Percentiles rank a stretch among this genome's conserved stretches.
These are phyloP conservation scores for Panthera tigris DNA, from an alignment of 2,113 vertebrate genomes.

Conservation along the genomic window DNA sequence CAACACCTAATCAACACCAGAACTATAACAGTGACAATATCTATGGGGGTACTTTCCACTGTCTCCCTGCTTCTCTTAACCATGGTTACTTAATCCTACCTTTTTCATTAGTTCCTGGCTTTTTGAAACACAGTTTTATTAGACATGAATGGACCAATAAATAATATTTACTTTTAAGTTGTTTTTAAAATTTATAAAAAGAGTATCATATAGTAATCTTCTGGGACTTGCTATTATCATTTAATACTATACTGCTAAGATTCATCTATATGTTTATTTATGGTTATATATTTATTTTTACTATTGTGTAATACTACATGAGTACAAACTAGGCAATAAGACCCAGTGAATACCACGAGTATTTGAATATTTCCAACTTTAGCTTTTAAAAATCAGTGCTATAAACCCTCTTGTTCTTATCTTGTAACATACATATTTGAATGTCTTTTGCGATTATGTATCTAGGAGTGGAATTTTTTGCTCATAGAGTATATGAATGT, in stretches of 20 bases:
- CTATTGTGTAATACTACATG: background rate
- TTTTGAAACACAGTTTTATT: background rate
- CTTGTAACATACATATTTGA: background rate
- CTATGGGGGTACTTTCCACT: no score
- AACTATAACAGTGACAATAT: background rate
- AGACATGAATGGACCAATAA: background rate
- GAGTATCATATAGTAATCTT: background rate
- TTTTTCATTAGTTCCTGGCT: background rate
- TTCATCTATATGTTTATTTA: background rate
- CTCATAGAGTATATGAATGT: background rate
- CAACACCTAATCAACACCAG: background rate
- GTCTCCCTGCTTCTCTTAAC: background rate
- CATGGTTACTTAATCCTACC: background rate
- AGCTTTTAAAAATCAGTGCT: background rate
- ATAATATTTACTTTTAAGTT: background rate
- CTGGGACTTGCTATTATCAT: background rate
- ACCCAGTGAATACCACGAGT: background rate
- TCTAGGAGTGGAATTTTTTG: background rate
- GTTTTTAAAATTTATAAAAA: background rate
- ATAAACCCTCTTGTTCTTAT: background rate
- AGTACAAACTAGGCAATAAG: background rate
- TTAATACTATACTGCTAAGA: background rate
- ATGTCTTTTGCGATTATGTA: background rate
- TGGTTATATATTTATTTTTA: constrained; percentile 14
- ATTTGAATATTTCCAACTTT: background rate